Base-by-base conservation (phyloP, 2,888 invertebrate species). In the Ligdia adustata region DNA sequence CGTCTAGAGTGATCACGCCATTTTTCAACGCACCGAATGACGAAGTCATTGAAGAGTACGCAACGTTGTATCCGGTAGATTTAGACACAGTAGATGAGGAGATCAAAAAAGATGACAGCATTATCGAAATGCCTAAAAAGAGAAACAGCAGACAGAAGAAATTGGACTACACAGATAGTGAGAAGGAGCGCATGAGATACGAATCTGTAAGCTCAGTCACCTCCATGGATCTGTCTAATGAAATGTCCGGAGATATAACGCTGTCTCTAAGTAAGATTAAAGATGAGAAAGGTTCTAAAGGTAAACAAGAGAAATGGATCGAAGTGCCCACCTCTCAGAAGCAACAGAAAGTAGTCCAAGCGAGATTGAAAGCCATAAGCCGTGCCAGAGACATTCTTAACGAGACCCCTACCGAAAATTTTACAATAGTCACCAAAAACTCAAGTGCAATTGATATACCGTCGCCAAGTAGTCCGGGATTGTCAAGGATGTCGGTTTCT, bases 1-100 rank as follows among this genome's bases (percentile, higher is more conserved):
- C 91, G 2, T 93, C 92, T 14, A 84, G 94, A 33, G 81, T 93
- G 1, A 93, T 95, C n/a, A 94, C 94, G 0, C 94, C 95, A 0
- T 93, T 93, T 66, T 92, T 87, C 11, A 91, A 92, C 31, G 93
- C 93, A 0, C 91, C 93, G 0, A 78, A 74, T 2, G 94, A 94
- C 68, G 93, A 93, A 50, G 66, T 72, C 0, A 82, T 93, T 18
- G 70, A 84, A 20, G 83, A 86, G 33, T 81, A 82, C 9, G 79
- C 77, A 7, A 81, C 77, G 42, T 72, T 55, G 13, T 76, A 69
- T 56, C 91, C 92, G 0, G 75, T 92, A 1, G 85, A 90, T 46
- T 64, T 92, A 28, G 82, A 90, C 5, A 62, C 90, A 22, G 83
- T 88, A 2, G 86, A 85, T 18, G 91, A 92, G 16, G 91, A 93